phyloP scores from a whole-genome alignment of 2,797 vertebrate genomes.

The Onychomys torridus region DNA sequence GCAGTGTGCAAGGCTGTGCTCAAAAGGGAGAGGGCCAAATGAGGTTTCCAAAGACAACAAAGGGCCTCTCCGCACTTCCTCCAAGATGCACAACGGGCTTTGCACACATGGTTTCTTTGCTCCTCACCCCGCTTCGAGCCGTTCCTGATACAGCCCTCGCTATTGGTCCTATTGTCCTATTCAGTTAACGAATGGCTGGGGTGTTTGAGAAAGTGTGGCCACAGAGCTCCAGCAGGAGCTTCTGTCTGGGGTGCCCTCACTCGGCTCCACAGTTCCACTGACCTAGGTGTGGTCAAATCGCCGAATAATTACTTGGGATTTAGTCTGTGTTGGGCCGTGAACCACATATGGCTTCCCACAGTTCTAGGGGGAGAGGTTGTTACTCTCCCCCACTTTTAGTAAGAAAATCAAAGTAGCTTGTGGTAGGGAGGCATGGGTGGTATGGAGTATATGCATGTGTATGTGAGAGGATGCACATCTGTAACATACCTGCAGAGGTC shows the following conservation, averaged over 20 bases:
- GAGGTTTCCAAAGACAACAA: conserved; percentile 16
- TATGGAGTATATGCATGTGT: neutral
- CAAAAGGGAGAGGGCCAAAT: neutral
- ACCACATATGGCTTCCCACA: neutral
- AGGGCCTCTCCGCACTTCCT: neutral
- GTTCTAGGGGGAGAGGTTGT: no score
- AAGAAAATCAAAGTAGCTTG: neutral
- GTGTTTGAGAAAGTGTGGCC: neutral
- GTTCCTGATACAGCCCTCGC: neutral
- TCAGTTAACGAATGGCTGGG: neutral
- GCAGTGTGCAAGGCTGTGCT: neutral
- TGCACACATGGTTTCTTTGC: no score
- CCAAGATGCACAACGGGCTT: neutral
- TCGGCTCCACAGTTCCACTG: fast-evolving
- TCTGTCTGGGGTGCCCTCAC: neutral
- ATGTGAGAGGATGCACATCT: neutral
- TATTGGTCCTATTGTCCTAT: neutral
- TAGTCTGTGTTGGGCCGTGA: neutral
- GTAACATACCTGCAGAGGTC: neutral
- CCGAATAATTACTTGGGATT: neutral
- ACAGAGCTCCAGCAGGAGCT: neutral
- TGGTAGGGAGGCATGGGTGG: neutral
- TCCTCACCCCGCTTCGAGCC: neutral
- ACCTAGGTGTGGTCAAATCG: no score
- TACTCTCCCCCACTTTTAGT: neutral